Percentiles rank a stretch among this genome's conserved stretches.
Evolutionary conservation across 2,113 vertebrate species (phyloP).

Genomic region (Nerophis lumbriciformis): DNA sequence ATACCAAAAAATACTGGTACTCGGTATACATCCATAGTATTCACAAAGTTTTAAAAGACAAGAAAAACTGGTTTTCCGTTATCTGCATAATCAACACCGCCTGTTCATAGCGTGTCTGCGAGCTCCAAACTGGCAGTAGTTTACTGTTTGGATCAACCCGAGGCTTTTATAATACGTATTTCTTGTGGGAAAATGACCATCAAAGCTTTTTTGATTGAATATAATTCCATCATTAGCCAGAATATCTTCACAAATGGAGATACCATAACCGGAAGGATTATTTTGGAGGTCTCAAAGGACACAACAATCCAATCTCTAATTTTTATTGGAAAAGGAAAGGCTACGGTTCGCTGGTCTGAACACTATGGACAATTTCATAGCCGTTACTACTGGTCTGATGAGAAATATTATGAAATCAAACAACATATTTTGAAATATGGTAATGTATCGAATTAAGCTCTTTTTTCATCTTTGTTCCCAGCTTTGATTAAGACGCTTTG

Average conservation of each 20-base stretch:
- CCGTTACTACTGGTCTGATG: constrained; percentile 41
- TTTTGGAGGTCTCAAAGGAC: constrained; percentile 47
- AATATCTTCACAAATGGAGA: constrained; percentile 65
- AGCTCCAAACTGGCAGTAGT: too few species aligned
- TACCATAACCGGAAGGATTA: constrained; percentile 51
- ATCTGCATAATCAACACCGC: neutral
- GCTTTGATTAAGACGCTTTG: neutral
- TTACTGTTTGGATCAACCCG: neutral
- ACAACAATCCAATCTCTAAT: constrained; percentile 39
- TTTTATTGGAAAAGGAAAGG: constrained; percentile 52
- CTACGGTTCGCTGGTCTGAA: constrained; percentile 52
- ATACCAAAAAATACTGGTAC: too few species aligned
- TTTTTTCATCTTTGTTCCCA: too few species aligned
- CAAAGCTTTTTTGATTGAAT: constrained; percentile 46
- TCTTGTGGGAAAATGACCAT: constrained; percentile 31
- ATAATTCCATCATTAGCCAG: constrained; percentile 54
- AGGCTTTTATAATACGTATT: neutral
- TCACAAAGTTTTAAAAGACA: too few species aligned
- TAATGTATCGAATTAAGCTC: constrained; percentile 30
- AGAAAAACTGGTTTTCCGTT: too few species aligned
- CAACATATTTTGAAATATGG: constrained; percentile 50
- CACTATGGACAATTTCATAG: neutral
- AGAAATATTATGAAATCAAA: constrained; percentile 55
- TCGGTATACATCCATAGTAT: too few species aligned
- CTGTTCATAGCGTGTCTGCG: neutral